Percentiles rank a stretch among this genome's conserved stretches.
These are phyloP conservation scores for Tanytarsus gracilentus DNA, from an alignment of 2,888 invertebrate genomes.

Conservation along the genomic window DNA sequence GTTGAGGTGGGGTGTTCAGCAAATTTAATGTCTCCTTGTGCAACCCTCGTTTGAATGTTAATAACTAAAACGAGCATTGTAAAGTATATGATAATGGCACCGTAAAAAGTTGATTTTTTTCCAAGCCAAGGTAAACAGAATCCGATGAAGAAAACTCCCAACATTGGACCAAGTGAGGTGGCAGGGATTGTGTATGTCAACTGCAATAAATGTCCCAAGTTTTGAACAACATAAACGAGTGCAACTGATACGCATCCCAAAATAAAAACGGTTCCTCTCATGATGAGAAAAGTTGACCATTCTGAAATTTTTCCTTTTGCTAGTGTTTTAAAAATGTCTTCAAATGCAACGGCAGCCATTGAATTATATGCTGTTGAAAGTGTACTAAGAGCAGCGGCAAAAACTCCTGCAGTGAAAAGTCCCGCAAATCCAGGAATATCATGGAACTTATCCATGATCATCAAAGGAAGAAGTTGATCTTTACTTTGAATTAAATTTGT, in stretches of 20 bases:
- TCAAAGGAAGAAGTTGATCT: constrained; percentile 66
- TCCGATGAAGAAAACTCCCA: constrained; percentile 52
- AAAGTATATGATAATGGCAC: constrained; percentile 44
- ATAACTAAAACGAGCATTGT: constrained; percentile 36
- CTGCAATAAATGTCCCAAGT: constrained; percentile 55
- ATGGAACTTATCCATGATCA: constrained; percentile 69
- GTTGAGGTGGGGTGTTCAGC: constrained; percentile 51
- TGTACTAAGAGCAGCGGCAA: constrained; percentile 66
- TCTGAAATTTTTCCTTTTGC: background rate
- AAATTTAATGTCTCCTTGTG: constrained; percentile 47
- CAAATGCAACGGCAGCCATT: constrained; percentile 45
- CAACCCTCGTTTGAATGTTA: constrained; percentile 46
- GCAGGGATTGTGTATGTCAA: constrained; percentile 51
- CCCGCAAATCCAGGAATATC: constrained; percentile 68
- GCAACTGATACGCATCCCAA: constrained; percentile 30
- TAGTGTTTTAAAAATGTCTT: constrained; percentile 30
- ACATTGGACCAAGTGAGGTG: constrained; percentile 52
- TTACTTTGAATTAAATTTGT: constrained; percentile 60
- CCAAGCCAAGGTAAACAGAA: constrained; percentile 54
- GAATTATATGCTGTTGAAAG: constrained; percentile 61
- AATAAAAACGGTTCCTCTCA: constrained; percentile 30
- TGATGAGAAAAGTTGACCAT: background rate
- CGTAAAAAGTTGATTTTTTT: constrained; percentile 42
- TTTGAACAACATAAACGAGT: constrained; percentile 54
- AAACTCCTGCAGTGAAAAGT: constrained; percentile 72